Percentiles rank a stretch among this genome's conserved stretches.
phyloP scores from a whole-genome alignment of 2,113 vertebrate species.

The Dromiciops gliroides region DNA sequence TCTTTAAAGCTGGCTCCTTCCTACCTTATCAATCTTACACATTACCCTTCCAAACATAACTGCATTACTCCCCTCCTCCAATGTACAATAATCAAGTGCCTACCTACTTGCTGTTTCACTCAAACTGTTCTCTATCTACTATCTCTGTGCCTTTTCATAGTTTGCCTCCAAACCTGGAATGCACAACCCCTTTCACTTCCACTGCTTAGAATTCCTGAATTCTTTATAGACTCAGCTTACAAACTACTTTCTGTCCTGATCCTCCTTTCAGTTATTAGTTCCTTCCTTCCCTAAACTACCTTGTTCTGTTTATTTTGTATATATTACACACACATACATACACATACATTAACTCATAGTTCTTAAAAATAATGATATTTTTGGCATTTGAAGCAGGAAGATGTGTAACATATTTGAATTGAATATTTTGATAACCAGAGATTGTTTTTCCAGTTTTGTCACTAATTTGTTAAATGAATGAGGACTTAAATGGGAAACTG shows the following conservation, averaged over 20 bases:
- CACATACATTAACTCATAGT: background rate
- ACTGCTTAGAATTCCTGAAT: background rate
- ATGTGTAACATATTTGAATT: background rate
- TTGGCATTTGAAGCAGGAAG: background rate
- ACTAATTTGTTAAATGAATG: background rate
- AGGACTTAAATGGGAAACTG: background rate
- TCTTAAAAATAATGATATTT: background rate
- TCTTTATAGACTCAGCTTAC: background rate
- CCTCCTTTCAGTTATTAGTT: background rate
- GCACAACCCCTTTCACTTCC: background rate
- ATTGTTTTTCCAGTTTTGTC: background rate
- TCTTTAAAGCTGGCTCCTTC: background rate
- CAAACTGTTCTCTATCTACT: background rate
- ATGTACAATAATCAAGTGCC: background rate
- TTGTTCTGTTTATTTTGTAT: background rate
- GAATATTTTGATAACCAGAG: background rate
- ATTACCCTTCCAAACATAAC: background rate
- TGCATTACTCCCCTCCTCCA: no score
- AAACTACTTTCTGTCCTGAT: background rate
- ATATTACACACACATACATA: background rate
- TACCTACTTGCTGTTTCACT: background rate
- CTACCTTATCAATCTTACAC: background rate
- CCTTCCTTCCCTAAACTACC: background rate
- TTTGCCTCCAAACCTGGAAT: background rate
- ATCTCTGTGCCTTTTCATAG: background rate